Conservation (phyloP, 2,888 invertebrate genomes). For the Microdon myrmicae region DNA sequence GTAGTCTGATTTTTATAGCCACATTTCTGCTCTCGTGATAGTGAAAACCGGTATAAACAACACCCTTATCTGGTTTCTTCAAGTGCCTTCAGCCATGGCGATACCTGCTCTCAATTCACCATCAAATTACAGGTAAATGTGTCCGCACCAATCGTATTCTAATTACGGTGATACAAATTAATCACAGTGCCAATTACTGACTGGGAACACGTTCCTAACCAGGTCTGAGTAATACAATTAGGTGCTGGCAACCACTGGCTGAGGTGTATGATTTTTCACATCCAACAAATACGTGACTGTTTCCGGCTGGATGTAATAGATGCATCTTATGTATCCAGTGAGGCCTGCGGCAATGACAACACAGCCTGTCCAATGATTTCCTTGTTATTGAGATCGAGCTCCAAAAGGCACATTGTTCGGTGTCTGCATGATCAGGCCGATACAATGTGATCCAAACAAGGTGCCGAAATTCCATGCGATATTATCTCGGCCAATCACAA, state of each 20-base stretch:
- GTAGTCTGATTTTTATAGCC: too few species aligned
- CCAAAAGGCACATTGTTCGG: neutral
- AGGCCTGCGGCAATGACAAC: slow-evolving; percentile 32
- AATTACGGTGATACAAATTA: slow-evolving; percentile 52
- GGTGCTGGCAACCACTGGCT: slow-evolving; percentile 12
- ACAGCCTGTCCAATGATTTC: too few species aligned
- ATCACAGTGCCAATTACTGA: slow-evolving; percentile 44
- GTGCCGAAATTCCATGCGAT: slow-evolving; percentile 52
- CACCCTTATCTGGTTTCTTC: slow-evolving; percentile 3
- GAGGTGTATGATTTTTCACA: slow-evolving; percentile 48
- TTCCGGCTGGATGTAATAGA: slow-evolving; percentile 32
- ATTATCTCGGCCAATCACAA: slow-evolving; percentile 60
- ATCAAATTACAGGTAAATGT: slow-evolving; percentile 50
- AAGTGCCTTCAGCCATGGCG: slow-evolving; percentile 3
- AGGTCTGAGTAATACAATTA: slow-evolving; percentile 31
- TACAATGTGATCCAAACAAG: slow-evolving; percentile 36
- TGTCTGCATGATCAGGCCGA: slow-evolving; percentile 8
- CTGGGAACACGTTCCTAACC: slow-evolving; percentile 43
- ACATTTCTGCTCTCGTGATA: too few species aligned
- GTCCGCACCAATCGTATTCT: slow-evolving; percentile 50
- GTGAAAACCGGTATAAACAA: too few species aligned
- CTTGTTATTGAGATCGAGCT: too few species aligned
- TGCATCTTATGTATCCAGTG: slow-evolving; percentile 6
- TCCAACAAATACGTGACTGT: slow-evolving; percentile 44
- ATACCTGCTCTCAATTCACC: slow-evolving; percentile 34